Evolutionary conservation across 2,797 vertebrate genomes (phyloP).

Genomic region (Tympanoctomys barrerae): DNA sequence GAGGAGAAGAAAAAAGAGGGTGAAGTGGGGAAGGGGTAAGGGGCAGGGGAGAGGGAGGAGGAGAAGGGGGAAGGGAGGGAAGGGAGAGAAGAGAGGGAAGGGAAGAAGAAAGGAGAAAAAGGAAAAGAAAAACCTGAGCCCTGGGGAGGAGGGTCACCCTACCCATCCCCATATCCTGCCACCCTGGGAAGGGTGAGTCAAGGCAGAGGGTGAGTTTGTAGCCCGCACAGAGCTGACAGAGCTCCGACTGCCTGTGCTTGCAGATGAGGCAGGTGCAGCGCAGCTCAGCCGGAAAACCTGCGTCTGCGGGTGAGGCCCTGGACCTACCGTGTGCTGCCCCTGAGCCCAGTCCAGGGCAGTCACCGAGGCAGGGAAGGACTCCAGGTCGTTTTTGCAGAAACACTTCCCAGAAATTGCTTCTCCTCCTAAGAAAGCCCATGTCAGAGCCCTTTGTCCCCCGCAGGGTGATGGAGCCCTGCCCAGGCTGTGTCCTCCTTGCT

Average conservation of each 20-base stretch:
- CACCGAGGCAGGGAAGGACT: accelerated
- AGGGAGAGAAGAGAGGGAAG: too few relatives aligned
- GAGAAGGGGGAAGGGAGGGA: too few relatives aligned
- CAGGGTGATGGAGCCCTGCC: accelerated
- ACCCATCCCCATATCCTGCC: accelerated
- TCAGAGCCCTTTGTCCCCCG: too few relatives aligned
- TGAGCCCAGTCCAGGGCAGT: background rate
- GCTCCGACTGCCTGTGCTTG: background rate
- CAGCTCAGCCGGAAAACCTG: accelerated
- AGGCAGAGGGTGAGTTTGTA: accelerated
- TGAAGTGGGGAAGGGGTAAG: accelerated
- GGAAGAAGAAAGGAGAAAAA: too few relatives aligned
- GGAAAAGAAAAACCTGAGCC: background rate
- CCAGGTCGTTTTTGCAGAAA: background rate
- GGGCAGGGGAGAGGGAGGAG: too few relatives aligned
- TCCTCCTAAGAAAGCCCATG: background rate
- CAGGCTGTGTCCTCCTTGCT: background rate
- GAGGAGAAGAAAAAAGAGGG: background rate
- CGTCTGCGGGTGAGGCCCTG: background rate
- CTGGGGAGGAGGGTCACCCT: too few relatives aligned
- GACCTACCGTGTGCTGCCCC: accelerated
- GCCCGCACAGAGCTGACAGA: accelerated
- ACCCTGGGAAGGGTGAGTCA: accelerated
- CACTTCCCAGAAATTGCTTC: background rate
- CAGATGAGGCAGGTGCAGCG: background rate